These are phyloP conservation scores for Ormyrus pomaceus DNA, from an alignment of 2,888 invertebrate genomes.

Conservation along the genomic window DNA sequence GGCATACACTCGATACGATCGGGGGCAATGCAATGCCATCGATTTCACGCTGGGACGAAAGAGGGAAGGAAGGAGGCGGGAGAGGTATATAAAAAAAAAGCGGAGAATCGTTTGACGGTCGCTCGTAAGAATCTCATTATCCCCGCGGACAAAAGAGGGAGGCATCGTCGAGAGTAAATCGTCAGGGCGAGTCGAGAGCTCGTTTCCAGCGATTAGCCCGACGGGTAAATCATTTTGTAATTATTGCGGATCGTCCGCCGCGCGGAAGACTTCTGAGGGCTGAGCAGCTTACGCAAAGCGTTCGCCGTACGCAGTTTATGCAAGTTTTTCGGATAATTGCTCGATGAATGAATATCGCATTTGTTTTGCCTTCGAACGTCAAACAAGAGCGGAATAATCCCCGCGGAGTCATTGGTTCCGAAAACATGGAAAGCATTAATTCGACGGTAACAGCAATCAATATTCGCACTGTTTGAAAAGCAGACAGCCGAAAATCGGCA, in stretches of 20 bases:
- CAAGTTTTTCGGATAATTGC: no score
- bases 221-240: constrained; percentile 14
- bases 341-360: no score
- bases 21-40: constrained; percentile 67
- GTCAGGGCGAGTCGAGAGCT: neutral
- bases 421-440: no score
- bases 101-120: constrained; percentile 8
- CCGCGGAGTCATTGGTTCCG: no score
- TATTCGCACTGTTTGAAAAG: no score
- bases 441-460: no score
- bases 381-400: no score
- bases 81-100: constrained; percentile 16
- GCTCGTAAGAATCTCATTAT: constrained; percentile 49
- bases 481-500: no score
- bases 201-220: neutral
- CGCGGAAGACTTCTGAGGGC: neutral
- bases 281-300: no score
- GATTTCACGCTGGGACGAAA: constrained; percentile 40
- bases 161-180: constrained; percentile 6
- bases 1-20: constrained; percentile 54
- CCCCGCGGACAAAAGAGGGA: neutral
- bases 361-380: no score
- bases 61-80: neutral
- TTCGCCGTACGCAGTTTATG: no score
- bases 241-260: constrained; percentile 6